Conservation (phyloP, 1,140 invertebrate species). For the Pollicipes pollicipes region DNA sequence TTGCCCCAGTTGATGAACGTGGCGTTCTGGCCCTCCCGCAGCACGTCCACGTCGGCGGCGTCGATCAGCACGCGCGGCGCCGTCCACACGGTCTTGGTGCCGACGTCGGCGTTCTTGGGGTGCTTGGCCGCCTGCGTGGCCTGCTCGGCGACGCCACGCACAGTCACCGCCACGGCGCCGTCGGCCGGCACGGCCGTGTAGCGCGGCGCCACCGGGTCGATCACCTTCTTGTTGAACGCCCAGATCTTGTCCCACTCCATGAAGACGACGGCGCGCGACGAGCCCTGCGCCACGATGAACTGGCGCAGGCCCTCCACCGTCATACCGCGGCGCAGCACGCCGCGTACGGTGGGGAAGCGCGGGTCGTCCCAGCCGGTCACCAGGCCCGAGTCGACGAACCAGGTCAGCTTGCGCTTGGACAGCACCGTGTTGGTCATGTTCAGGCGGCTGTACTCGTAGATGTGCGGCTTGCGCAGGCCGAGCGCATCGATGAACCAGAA, state of each 20-base stretch:
- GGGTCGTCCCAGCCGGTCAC: constrained; percentile 99
- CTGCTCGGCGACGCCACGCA: constrained; percentile 44
- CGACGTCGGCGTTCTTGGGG: constrained; percentile 78
- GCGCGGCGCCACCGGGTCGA: constrained; percentile 76
- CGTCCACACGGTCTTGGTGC: constrained; percentile 64
- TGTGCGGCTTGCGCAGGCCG: constrained; percentile 69
- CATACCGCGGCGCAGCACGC: constrained; percentile 86
- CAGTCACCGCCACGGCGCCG: constrained; percentile 46
- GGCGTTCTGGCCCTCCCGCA: constrained; percentile 78
- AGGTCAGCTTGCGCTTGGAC: constrained; percentile 91
- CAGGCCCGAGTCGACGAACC: constrained; percentile 82
- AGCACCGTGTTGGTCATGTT: constrained; percentile 97
- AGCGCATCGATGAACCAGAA: constrained; percentile 88
- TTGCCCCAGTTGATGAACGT: constrained; percentile 99
- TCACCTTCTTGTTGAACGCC: constrained; percentile 97
- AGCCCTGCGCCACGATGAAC: constrained; percentile 98
- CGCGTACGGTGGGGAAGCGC: constrained; percentile 92
- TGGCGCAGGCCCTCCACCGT: constrained; percentile 91
- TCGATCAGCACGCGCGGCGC: constrained; percentile 67
- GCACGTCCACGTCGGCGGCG: constrained; percentile 59
- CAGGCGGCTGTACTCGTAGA: constrained; percentile 87
- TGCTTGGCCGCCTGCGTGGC: constrained; percentile 55
- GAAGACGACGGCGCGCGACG: constrained; percentile 86
- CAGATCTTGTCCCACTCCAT: constrained; percentile 99
- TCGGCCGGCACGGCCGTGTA: constrained; percentile 65